Evolutionary conservation across 1,140 invertebrate species (phyloP).

Genomic region (Tetramorium parvispinum): DNA sequence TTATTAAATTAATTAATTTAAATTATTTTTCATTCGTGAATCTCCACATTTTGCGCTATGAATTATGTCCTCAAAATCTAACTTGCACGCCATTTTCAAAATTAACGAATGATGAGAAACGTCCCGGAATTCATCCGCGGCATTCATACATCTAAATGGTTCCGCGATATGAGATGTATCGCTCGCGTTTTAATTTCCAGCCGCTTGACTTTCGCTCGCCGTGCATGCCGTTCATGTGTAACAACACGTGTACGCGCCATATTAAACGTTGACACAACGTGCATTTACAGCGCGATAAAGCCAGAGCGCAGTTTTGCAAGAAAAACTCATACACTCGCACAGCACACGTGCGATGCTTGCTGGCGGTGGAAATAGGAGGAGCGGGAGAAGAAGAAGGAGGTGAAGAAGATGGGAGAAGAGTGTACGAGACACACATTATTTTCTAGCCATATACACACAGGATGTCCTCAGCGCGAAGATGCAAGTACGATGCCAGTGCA

Average conservation of each 20-base stretch:
- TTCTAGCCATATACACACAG: conserved; percentile 5
- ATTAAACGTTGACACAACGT: conserved; percentile 45
- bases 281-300: conserved; percentile 33
- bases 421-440: conserved; percentile 29
- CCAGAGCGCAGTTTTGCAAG: conserved; percentile 41
- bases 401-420: background rate
- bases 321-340: conserved; percentile 25
- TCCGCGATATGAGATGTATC: background rate
- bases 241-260: background rate
- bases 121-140: background rate
- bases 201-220: conserved; percentile 1
- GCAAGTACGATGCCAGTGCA: background rate
- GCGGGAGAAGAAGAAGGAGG: background rate
- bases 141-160: background rate
- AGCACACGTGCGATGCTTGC: background rate
- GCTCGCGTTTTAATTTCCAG: conserved; percentile 35
- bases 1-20: background rate
- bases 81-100: background rate
- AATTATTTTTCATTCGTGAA: background rate
- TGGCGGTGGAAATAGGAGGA: background rate
- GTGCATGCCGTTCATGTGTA: background rate
- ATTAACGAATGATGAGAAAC: background rate
- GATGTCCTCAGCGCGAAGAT: background rate
- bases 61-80: background rate
- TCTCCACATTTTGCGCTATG: background rate